Percentiles rank a stretch among this genome's conserved stretches.
phyloP scores from a whole-genome alignment of 2,797 vertebrate species.

The Argya squamiceps region DNA sequence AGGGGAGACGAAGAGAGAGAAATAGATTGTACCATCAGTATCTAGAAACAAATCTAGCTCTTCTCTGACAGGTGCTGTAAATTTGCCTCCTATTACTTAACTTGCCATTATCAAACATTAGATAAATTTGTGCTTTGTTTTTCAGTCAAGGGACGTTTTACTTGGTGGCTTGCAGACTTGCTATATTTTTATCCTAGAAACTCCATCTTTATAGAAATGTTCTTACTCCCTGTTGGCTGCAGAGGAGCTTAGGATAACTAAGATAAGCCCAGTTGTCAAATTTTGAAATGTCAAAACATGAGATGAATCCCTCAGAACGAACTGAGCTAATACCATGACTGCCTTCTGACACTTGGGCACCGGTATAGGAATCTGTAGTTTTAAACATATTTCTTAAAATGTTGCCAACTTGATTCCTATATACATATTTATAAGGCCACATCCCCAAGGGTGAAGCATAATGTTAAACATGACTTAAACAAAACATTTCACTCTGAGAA shows the following conservation, averaged over 20 bases:
- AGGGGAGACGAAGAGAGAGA: neutral
- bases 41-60: neutral
- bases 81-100: neutral
- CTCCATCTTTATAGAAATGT: neutral
- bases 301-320: neutral
- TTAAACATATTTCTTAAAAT: neutral
- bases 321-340: neutral
- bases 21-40: neutral
- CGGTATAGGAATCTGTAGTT: neutral
- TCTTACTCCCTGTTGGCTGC: neutral
- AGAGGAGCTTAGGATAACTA: neutral
- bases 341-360: neutral
- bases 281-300: neutral
- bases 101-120: neutral
- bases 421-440: neutral
- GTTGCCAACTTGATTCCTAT: neutral
- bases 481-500: neutral
- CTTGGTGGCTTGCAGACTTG: neutral
- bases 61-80: neutral
- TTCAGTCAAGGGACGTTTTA: neutral
- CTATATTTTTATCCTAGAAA: neutral
- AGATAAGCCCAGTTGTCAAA: constrained; percentile 3
- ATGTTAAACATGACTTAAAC: neutral
- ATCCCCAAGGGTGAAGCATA: neutral
- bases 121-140: neutral